Conservation (phyloP, 2,888 invertebrate genomes). For the Oligia strigilis region DNA sequence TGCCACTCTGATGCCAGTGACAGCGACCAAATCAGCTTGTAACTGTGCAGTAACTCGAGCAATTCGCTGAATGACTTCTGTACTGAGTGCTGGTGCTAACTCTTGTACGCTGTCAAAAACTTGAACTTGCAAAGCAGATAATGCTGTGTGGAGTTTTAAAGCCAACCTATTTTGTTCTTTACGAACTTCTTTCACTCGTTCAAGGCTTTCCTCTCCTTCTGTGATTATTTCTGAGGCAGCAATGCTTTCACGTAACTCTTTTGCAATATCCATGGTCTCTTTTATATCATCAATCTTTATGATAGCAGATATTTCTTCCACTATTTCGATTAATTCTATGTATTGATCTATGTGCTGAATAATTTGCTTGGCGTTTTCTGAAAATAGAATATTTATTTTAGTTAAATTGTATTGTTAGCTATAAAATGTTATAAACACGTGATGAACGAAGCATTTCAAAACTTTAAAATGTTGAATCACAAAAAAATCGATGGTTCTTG, state of each 20-base stretch:
- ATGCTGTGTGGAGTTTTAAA: conserved; percentile 75
- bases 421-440: neutral
- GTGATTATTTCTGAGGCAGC: conserved; percentile 54
- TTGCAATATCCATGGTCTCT: conserved; percentile 77
- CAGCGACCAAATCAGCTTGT: conserved; percentile 77
- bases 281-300: conserved; percentile 77
- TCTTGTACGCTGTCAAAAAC: conserved; percentile 75
- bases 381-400: conserved; percentile 60
- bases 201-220: conserved; percentile 48
- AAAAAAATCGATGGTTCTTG: neutral
- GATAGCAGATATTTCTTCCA: conserved; percentile 80
- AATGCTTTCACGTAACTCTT: conserved; percentile 77
- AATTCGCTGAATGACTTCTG: conserved; percentile 74
- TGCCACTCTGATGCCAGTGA: conserved; percentile 70
- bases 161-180: conserved; percentile 72
- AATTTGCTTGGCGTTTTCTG: conserved; percentile 75
- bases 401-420: neutral
- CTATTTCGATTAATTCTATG: conserved; percentile 80
- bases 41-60: conserved; percentile 75
- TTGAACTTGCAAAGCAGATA: conserved; percentile 76
- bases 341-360: conserved; percentile 81
- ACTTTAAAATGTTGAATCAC: neutral
- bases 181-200: conserved; percentile 45
- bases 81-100: conserved; percentile 68
- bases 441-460: conserved; percentile 16